Base-by-base conservation (phyloP, 2,888 invertebrate species). In the Hypomecis punctinalis region DNA sequence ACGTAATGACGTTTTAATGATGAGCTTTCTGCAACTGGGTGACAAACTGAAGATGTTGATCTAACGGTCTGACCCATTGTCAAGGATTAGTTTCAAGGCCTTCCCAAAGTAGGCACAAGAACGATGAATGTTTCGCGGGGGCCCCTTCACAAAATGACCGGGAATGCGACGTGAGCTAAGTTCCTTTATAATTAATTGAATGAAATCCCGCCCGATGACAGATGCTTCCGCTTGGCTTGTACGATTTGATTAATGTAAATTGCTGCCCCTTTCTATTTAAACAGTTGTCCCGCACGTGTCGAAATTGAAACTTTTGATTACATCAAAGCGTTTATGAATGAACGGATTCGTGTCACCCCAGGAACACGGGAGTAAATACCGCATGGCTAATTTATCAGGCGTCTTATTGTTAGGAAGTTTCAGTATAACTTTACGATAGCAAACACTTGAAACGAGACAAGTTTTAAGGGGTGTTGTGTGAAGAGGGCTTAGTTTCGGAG, bases 141-240 rank as follows among this genome's bases (percentile, higher is more conserved):
- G 57, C 59, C 75, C 76, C 70, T 73, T 69, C 61, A 63, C 52
- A 65, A 74, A 23, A 69, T 73, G 72, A 71, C 76, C 79, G 78
- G 77, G 71, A 74, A 69, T 56, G 67, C 71, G 75, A 77, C 81
- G 74, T 79, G 76, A 74, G 70, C 75, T 69, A 67, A 61, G 68
- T 74, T 72, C 74, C 76, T 81, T 82, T 81, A 77, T 77, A 78
- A 80, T 80, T 79, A 74, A 80, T 80, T 84, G 79, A 83, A 83
- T 85, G 79, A 77, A 85, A 82, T 84, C 79, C 82, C 81, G 80
- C 75, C 82, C 80, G 79, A 80, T 81, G 84, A 82, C 80, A 79
- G 75, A 81, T 74, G 80, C 76, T 85, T 89, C 89, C 89, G 86
- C 75, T 71, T 67, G 72, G 72, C 60, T 71, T 74, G 67, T 69